Conservation (phyloP, 2,797 vertebrate species). For the Spinibarbus caldwelli region DNA sequence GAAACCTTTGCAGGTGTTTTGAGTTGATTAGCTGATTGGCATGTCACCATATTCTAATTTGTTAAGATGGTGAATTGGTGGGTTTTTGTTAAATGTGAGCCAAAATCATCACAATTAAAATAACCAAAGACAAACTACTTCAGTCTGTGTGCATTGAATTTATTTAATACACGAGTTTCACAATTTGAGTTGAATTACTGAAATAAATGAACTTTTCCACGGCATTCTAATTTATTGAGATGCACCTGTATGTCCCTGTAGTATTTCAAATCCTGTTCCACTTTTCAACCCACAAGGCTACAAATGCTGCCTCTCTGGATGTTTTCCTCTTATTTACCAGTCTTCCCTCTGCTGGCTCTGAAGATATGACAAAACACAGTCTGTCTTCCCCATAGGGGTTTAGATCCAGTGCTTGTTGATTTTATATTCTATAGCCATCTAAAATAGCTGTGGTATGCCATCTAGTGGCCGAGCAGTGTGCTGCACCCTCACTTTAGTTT, state of each 20-base stretch:
- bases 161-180: too few relatives aligned
- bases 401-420: neutral
- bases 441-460: constrained; percentile 14
- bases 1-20: too few relatives aligned
- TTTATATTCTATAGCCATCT: neutral
- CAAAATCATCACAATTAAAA: too few relatives aligned
- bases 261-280: neutral
- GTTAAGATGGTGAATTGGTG: too few relatives aligned
- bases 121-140: too few relatives aligned
- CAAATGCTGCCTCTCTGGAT: constrained; percentile 20
- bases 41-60: too few relatives aligned
- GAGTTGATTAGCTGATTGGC: too few relatives aligned
- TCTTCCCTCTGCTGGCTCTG: constrained; percentile 31
- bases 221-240: too few relatives aligned
- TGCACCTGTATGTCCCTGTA: neutral
- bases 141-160: too few relatives aligned
- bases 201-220: too few relatives aligned
- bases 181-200: too few relatives aligned
- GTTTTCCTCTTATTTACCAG: constrained; percentile 29
- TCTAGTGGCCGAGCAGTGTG: constrained; percentile 33
- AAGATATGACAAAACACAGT: constrained; percentile 48
- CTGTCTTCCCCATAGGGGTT: constrained; percentile 30
- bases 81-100: too few relatives aligned
- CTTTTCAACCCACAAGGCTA: neutral
- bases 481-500: neutral